Evolutionary conservation across 2,888 invertebrate species (phyloP).

Genomic region (Hirudinaria manillensis): DNA sequence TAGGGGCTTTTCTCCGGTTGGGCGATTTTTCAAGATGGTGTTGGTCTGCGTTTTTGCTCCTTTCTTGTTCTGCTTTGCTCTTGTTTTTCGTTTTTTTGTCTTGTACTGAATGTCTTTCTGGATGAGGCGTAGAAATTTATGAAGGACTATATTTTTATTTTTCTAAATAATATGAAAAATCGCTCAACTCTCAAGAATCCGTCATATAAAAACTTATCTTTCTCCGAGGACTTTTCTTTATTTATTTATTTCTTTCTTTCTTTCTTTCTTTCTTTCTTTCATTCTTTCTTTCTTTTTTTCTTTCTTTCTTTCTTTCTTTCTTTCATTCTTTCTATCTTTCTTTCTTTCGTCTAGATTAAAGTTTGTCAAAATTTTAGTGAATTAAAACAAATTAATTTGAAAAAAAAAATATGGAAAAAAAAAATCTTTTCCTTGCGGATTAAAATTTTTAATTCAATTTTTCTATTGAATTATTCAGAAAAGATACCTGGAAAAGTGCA

Average conservation of each 20-base stretch:
- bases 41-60: too few species aligned
- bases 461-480: slow-evolving; percentile 9
- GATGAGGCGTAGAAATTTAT: too few species aligned
- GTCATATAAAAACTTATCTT: too few species aligned
- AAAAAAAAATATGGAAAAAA: not conserved
- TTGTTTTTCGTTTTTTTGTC: too few species aligned
- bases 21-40: too few species aligned
- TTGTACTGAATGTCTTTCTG: too few species aligned
- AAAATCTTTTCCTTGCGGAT: not conserved
- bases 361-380: not conserved
- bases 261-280: not conserved
- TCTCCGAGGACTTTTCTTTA: not conserved
- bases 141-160: too few species aligned
- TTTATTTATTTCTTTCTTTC: not conserved
- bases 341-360: not conserved
- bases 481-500: slow-evolving; percentile 28
- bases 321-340: too few species aligned
- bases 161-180: too few species aligned
- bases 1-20: too few species aligned
- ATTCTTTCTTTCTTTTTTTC: not conserved
- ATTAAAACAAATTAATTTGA: not conserved
- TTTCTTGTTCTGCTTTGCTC: too few species aligned
- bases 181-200: too few species aligned
- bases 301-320: not conserved
- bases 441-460: not conserved